Evolutionary conservation across 2,888 invertebrate genomes (phyloP), one percentile per base, ranked within the genome.

Genomic region (Phyllotreta striolata): DNA sequence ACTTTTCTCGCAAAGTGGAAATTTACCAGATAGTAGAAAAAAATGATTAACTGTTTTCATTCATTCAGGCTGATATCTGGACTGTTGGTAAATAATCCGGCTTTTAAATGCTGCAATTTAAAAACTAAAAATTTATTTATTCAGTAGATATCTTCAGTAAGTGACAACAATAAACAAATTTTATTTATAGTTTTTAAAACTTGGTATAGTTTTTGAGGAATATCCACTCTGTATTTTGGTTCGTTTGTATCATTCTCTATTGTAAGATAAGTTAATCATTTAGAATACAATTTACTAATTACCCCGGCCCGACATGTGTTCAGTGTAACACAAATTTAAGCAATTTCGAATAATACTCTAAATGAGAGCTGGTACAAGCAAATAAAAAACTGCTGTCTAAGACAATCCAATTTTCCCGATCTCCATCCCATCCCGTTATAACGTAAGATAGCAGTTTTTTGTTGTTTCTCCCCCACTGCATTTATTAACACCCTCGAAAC

Each of bases 381-480:
- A 24, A 24, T 24, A 24, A 24, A 24, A 24, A 24, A 24, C 24
- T 24, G 24, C 24, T 24, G 24, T 24, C 24, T 24, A 24, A 24
- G 24, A 24, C 24, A 24, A 24, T 24, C 24, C 24, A 24, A 24
- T 41, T 41, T n/a, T 10, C n/a, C n/a, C 34, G 35, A 39, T 63
- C 47, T 55, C 49, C 51, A 38, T 39, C 43, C 14, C 40, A 24
- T 24, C 24, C 24, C 24, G 24, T 24, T 24, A 24, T 24, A 24
- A 24, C 24, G 24, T 24, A 24, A 24, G 43, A 64, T 60, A 66
- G 44, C 61, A 63, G 62, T 55, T 49, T 59, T 34, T 52, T 51
- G 62, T 69, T 66, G 67, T 70, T 70, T 63, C 63, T 63, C 68
- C 70, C 24, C 70, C 68, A 66, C 56, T 66, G 66, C 66, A 69